Base-by-base conservation (phyloP, 2,888 invertebrate species). In the Tromatobia lineatoria region DNA sequence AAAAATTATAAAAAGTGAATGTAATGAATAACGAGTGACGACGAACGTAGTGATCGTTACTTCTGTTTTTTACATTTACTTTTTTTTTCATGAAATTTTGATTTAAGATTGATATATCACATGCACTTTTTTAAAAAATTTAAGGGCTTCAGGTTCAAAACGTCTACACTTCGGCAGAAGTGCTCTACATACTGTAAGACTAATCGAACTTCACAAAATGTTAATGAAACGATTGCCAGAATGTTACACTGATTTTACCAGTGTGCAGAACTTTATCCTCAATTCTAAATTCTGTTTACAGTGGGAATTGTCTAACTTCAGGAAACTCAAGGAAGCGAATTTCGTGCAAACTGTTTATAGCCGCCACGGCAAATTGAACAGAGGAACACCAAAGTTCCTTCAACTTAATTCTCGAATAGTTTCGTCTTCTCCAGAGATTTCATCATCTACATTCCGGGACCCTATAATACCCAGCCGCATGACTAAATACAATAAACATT, bases 291-390 rank as follows among this genome's bases (percentile, higher is more conserved):
- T 64, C 34, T 61, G 71, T 59, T 71, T 71, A 76, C 66, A 61
- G 76, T 47, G 82, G 57, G 82, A 77, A 66, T 77, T 77, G 71
- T 77, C 71, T 77, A 57, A 77, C 57, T 77, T 69, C 66, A 73
- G 82, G 71, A 77, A 82, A 50, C 59, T 67, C 73, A 67, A 59
- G 77, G 73, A 77, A 77, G 67, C 67, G 54, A 71, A 66, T 13
- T 38, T 34, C 59, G 18, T 11, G 57, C 23, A 52, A 76, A 75
- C 38, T 52, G 50, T 23, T 70, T 50, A 4, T 2, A 23, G 25
- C 18, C n/a, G n/a, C 18, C 18, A 20, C 50, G 69, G 18, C n/a
- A 77, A 66, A 77, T 82, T 73, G 66, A 67, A 77, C 42, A 66
- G 29, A 59, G 59, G 50, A 67, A 73, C 57, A 64, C 15, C 29